Evolutionary conservation across 2,113 vertebrate genomes (phyloP).

Genomic region (Channa argus): DNA sequence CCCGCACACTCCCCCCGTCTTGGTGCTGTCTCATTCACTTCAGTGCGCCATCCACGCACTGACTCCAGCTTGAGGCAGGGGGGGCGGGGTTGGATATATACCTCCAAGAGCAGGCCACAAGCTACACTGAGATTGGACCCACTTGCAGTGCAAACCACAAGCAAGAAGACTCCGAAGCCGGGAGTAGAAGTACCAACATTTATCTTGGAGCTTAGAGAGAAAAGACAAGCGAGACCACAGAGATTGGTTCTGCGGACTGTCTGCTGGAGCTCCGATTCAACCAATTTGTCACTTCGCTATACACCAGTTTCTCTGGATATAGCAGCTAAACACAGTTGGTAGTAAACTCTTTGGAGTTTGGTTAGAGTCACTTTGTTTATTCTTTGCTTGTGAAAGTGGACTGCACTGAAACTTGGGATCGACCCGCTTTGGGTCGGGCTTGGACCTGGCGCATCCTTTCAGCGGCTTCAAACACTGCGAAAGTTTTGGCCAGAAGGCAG

Average conservation of each 20-base stretch:
- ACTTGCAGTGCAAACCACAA: constrained; percentile 85
- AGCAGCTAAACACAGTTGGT: constrained; percentile 83
- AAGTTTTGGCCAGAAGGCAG: constrained; percentile 64
- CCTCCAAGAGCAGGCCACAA: constrained; percentile 73
- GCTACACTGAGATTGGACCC: constrained; percentile 83
- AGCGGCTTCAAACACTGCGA: constrained; percentile 39
- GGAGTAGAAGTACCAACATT: constrained; percentile 88
- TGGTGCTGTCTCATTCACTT: constrained; percentile 83
- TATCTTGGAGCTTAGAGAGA: constrained; percentile 73
- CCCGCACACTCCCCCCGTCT: constrained; percentile 51
- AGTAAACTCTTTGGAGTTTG: constrained; percentile 91
- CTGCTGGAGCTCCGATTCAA: constrained; percentile 75
- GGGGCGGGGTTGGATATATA: constrained; percentile 83
- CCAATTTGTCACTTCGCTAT: constrained; percentile 71
- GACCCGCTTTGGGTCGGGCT: constrained; percentile 65
- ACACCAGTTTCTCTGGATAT: constrained; percentile 74
- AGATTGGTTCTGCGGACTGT: constrained; percentile 66
- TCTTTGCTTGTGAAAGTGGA: constrained; percentile 85
- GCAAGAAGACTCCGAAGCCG: constrained; percentile 89
- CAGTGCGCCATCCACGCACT: constrained; percentile 81
- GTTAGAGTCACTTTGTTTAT: constrained; percentile 81
- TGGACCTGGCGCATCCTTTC: constrained; percentile 71
- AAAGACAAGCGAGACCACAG: constrained; percentile 53
- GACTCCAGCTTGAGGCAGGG: constrained; percentile 69
- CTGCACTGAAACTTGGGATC: constrained; percentile 82